Evolutionary conservation across 1,140 invertebrate species (phyloP), one percentile per base, ranked within the genome.

Genomic region (Caenorhabditis remanei): DNA sequence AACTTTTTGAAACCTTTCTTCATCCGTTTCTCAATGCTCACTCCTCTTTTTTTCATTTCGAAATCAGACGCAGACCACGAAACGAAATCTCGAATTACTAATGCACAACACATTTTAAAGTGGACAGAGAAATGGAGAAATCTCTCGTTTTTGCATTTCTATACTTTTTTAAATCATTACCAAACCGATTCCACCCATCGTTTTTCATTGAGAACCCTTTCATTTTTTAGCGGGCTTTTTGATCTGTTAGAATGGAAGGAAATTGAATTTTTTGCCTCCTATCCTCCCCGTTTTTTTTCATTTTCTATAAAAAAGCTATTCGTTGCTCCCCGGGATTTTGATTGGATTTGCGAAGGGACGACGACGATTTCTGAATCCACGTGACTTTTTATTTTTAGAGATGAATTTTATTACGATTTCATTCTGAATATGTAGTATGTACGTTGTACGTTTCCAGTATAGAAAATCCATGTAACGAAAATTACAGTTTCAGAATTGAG

Each of bases 21-120:
- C 13, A n/a, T 21, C 24, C 16, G 4, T 83, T 24, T 56, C 32
- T 32, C 32, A 32, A 2, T 32, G 32, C 32, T 32, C 32, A 32
- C 32, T 32, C 32, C 32, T 32, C 32, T 32, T 32, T 32, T 32
- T n/a, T 43, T 58, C 56, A n/a, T 56, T 46, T 41, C 19, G 14
- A 58, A 58, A 32, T 24, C 13, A 55, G 21, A 53, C 48, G 48
- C 48, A 83, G 48, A 55, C 79, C 21, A 21, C 21, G 11, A 58
- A 55, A 55, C 79, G 43, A 58, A 58, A 40, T 84, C 53, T 61
- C 43, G 55, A 61, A 61, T 63, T 84, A 63, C 53, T 58, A 84
- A 63, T 61, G 58, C 53, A 63, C 58, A 58, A 61, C 83, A 61
- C 83, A 61, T 84, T 63, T 84, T 84, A 56, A 46, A 83, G 79